Evolutionary conservation across 2,797 vertebrate genomes (phyloP), one percentile per base, ranked within the genome.

Genomic region (Microctenopoma lineatum): DNA sequence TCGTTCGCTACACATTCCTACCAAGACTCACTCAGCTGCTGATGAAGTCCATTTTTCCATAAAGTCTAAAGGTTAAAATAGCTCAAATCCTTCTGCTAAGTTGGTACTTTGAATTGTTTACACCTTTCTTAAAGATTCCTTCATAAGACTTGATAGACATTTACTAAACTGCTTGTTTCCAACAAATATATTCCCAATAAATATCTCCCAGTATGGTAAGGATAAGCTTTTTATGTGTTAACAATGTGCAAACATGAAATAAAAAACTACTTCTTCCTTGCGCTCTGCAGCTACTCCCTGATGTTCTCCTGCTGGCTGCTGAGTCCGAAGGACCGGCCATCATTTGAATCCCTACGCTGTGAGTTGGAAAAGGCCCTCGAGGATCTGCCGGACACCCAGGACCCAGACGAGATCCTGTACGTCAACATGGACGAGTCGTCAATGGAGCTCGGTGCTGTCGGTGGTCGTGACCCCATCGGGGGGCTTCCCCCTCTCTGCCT

Each of bases 281-380:
- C 60, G 11, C 11, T 57, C 62, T 70, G 4, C 85, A 98, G 96
- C 74, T 98, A 98, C 21, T 75, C 93, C 38, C 81, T 97, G 80
- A 98, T 97, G 96, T 94, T 93, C 65, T 94, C 92, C 73, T 97
- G 96, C 86, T 98, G 96, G 96, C 90, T 96, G 25, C 89, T 97
- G 84, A 96, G 95, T 74, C 96, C 96, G 0, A 95, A 95, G 48
- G 96, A 97, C 34, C 92, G 96, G 0, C 96, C 96, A 0, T 90
- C 91, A 0, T 98, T 98, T 1, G 86, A 96, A 77, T 85, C 89
- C 5, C 88, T 97, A 60, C 82, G 93, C 69, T 92, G 93, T 9
- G 94, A 96, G 84, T 90, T 98, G 67, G 96, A 97, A 83, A 96
- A 95, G 38, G 93, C 94, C 8, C 86, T 96, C 0, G 95, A 95